phyloP scores from a whole-genome alignment of 2,113 vertebrate species.

The Phasianus colchicus region DNA sequence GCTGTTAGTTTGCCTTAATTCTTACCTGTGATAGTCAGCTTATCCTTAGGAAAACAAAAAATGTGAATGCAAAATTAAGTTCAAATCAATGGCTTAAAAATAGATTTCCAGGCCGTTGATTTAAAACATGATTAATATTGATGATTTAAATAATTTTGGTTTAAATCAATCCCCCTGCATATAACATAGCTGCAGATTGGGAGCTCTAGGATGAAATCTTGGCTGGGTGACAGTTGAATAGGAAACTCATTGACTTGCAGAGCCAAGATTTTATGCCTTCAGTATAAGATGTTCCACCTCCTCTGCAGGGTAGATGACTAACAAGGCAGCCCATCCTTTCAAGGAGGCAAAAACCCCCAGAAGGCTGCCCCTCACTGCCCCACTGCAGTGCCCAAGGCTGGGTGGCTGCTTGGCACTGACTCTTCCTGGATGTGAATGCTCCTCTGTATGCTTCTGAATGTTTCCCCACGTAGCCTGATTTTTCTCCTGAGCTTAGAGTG shows the following conservation, averaged over 20 bases:
- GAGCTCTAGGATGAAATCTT: neutral
- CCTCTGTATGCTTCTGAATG: neutral
- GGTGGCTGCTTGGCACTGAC: neutral
- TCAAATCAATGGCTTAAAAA: neutral
- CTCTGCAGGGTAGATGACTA: neutral
- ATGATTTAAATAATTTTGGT: neutral
- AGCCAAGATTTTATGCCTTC: neutral
- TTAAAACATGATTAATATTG: neutral
- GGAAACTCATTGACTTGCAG: neutral
- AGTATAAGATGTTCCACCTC: neutral
- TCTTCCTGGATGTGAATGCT: neutral
- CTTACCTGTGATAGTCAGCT: neutral
- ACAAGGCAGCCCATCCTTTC: neutral
- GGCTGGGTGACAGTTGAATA: neutral
- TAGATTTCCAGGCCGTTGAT: neutral
- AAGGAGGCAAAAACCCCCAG: neutral
- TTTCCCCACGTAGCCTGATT: neutral
- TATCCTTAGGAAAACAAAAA: neutral
- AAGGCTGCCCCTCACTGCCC: neutral
- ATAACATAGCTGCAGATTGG: neutral
- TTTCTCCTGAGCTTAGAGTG: neutral
- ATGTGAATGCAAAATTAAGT: neutral
- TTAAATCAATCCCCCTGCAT: neutral
- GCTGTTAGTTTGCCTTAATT: neutral
- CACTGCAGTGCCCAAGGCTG: neutral